A percentile compares a stretch with the other conserved stretches of the same genome.
Evolutionary conservation across 2,113 vertebrate species (phyloP).

Genomic region (Motacilla tschutschensis): DNA sequence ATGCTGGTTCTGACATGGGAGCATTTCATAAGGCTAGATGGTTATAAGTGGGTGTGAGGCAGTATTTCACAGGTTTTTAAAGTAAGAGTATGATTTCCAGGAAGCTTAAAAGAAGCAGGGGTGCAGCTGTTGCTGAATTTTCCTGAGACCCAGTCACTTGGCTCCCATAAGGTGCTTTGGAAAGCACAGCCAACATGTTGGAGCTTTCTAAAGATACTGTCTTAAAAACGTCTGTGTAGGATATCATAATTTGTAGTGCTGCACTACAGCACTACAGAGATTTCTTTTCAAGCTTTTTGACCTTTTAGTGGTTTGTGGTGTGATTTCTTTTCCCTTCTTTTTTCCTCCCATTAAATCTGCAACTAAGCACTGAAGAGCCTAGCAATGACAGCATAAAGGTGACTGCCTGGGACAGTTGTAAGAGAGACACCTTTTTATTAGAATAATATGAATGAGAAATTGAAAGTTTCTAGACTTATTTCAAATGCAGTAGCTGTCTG

Average conservation of each 20-base stretch:
- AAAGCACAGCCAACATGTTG: neutral
- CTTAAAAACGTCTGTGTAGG: neutral
- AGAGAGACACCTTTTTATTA: neutral
- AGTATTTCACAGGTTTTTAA: slow-evolving; percentile 12
- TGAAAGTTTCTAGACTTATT: neutral
- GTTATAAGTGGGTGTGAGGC: neutral
- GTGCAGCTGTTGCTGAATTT: neutral
- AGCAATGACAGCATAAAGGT: neutral
- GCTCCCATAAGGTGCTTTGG: neutral
- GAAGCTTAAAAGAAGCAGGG: neutral
- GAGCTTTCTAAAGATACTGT: neutral
- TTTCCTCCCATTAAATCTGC: neutral
- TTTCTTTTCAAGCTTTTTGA: neutral
- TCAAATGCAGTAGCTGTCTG: neutral
- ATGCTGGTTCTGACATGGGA: neutral
- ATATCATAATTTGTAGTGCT: neutral
- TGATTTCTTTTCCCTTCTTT: neutral
- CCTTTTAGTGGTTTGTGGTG: neutral
- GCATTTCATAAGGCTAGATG: neutral
- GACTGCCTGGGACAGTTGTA: neutral
- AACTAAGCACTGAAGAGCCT: neutral
- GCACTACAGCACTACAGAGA: neutral
- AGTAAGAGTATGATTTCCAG: neutral
- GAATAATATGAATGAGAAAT: neutral
- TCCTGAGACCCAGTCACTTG: neutral